Percentiles rank a stretch among this genome's conserved stretches.
These are phyloP conservation scores for Microcebus jonahi DNA, from an alignment of 2,113 vertebrate species.

Conservation along the genomic window DNA sequence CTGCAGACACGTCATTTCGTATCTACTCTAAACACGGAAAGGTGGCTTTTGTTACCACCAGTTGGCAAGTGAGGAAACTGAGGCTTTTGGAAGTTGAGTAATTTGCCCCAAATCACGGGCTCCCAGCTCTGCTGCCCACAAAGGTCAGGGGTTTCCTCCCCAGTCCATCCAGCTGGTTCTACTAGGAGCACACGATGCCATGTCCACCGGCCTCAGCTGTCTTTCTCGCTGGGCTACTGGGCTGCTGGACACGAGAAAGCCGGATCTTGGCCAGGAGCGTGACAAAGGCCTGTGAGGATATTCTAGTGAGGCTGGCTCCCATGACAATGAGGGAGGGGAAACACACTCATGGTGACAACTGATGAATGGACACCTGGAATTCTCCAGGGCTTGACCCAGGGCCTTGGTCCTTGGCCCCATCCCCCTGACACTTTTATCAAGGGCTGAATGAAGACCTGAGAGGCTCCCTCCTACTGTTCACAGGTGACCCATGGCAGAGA, in stretches of 20 bases:
- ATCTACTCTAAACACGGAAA: not conserved
- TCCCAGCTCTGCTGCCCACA: not conserved
- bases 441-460: not conserved
- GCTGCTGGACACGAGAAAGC: not conserved
- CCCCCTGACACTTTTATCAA: not conserved
- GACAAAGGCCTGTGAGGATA: not conserved
- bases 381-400: not conserved
- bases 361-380: not conserved
- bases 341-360: not conserved
- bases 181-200: fast-evolving
- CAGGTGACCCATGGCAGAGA: not conserved
- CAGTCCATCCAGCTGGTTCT: not conserved
- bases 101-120: not conserved
- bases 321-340: fast-evolving
- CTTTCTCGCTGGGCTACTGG: not conserved
- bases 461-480: not conserved
- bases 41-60: not conserved
- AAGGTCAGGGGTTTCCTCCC: not conserved
- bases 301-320: not conserved
- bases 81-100: not conserved
- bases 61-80: not conserved
- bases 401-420: not conserved
- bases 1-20: not conserved
- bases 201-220: not conserved
- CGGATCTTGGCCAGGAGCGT: not conserved